phyloP scores from a whole-genome alignment of 2,113 vertebrate species.

The Tenebrosternarchus preto region DNA sequence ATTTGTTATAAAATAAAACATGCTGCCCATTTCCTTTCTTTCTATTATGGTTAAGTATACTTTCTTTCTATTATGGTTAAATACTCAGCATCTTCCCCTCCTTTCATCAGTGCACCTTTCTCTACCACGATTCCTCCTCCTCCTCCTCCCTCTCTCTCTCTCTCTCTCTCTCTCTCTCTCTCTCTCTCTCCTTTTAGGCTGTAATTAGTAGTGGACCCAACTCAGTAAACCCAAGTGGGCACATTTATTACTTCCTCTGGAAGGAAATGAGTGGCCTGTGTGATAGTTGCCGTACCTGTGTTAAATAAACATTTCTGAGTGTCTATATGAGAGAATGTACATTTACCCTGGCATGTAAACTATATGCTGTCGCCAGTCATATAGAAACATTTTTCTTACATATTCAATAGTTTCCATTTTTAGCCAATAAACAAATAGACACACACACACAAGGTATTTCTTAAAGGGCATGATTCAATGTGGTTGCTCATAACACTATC shows the following conservation, averaged over 20 bases:
- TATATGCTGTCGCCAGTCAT: not conserved
- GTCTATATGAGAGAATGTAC: not conserved
- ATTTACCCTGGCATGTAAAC: conserved; percentile 47
- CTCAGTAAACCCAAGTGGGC: conserved; percentile 76
- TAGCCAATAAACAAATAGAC: conserved; percentile 20
- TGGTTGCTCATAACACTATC: too few species aligned
- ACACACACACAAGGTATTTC: conserved; percentile 34
- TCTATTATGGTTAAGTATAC: not conserved
- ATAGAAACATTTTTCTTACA: not conserved
- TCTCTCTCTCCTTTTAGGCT: conserved; percentile 73
- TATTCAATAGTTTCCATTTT: not conserved
- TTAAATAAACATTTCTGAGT: conserved; percentile 74
- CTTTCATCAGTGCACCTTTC: not conserved
- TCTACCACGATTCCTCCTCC: not conserved
- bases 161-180: conserved; percentile 46
- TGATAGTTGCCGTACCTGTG: conserved; percentile 74
- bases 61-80: not conserved
- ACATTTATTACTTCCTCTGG: conserved; percentile 90
- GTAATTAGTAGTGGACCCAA: conserved; percentile 74
- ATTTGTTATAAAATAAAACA: too few species aligned
- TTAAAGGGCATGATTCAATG: conserved; percentile 17
- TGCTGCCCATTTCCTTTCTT: too few species aligned
- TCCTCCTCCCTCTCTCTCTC: conserved; percentile 23
- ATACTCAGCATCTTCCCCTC: conserved; percentile 12
- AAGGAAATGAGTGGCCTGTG: conserved; percentile 83